Conservation (phyloP, 1,140 invertebrate genomes). For the Drosophila repletoides region DNA sequence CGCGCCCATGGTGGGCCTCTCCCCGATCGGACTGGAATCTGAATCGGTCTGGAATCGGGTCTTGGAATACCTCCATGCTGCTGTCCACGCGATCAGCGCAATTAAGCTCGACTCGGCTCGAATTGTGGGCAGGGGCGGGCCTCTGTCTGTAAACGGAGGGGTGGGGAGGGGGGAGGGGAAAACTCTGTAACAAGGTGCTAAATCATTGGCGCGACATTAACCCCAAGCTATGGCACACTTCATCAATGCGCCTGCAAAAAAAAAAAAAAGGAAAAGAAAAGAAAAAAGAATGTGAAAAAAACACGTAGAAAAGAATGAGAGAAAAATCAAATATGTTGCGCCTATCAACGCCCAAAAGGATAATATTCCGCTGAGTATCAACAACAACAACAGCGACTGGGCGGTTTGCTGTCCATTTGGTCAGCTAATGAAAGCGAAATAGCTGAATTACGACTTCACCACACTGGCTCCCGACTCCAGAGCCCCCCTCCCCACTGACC, state of each 20-base stretch:
- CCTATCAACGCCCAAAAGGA: slow-evolving; percentile 76
- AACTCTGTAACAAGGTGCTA: slow-evolving; percentile 80
- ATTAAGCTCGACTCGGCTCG: slow-evolving; percentile 61
- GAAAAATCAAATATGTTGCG: slow-evolving; percentile 71
- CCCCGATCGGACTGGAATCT: neutral
- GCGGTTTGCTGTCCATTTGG: slow-evolving; percentile 49
- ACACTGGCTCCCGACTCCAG: no score
- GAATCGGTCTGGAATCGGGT: neutral
- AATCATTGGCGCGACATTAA: slow-evolving; percentile 82
- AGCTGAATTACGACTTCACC: slow-evolving; percentile 72
- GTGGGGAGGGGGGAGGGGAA: slow-evolving; percentile 1
- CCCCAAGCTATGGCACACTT: slow-evolving; percentile 81
- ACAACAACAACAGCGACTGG: slow-evolving; percentile 43
- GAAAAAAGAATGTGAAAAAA: slow-evolving; percentile 1
- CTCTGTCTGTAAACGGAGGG: no score
- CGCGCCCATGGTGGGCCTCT: slow-evolving; percentile 72
- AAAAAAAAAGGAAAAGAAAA: slow-evolving; percentile 8
- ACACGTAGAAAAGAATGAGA: no score
- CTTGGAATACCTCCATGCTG: slow-evolving; percentile 10
- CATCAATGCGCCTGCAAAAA: slow-evolving; percentile 67
- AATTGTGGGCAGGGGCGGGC: slow-evolving; percentile 29
- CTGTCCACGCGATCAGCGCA: slow-evolving; percentile 78
- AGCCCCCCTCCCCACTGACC: no score
- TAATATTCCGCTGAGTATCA: slow-evolving; percentile 54
- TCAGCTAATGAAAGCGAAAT: slow-evolving; percentile 76